phyloP scores from a whole-genome alignment of 1,140 invertebrate species.

The Pachypsylla venusta region DNA sequence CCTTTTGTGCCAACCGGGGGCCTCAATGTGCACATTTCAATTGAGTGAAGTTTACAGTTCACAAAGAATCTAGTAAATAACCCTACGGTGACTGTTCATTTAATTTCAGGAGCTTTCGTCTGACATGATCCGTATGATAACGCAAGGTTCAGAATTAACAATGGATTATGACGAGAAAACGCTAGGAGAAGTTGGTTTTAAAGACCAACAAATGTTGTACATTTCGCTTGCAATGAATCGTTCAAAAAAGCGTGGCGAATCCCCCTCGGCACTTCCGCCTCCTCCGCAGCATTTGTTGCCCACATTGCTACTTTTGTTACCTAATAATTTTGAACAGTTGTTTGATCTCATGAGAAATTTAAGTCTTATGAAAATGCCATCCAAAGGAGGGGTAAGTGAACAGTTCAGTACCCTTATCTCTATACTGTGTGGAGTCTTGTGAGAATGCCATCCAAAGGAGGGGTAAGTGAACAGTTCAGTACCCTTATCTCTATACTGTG shows the following conservation, averaged over 20 bases:
- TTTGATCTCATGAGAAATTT: conserved; percentile 79
- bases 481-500: too few relatives aligned
- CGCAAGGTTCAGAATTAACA: conserved; percentile 80
- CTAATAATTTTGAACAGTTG: conserved; percentile 76
- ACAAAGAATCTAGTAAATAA: too few relatives aligned
- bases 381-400: conserved; percentile 45
- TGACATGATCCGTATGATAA: conserved; percentile 68
- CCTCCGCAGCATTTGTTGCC: conserved; percentile 69
- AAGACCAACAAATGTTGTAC: conserved; percentile 40
- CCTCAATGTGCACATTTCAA: too few relatives aligned
- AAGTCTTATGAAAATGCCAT: conserved; percentile 59
- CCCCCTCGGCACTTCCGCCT: conserved; percentile 57
- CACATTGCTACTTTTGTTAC: conserved; percentile 63
- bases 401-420: too few relatives aligned
- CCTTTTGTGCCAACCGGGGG: too few relatives aligned
- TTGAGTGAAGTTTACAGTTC: too few relatives aligned
- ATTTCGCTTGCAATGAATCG: conserved; percentile 31
- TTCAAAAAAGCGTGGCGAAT: conserved; percentile 51
- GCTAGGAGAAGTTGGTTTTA: conserved; percentile 76
- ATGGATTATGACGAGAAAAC: conserved; percentile 88
- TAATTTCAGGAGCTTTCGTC: too few relatives aligned
- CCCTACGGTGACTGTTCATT: too few relatives aligned
- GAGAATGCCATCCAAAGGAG: conserved; percentile 49
- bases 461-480: too few relatives aligned
- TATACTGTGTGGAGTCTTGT: too few relatives aligned